Conservation (phyloP, 2,113 vertebrate genomes). For the Sorex fumeus region DNA sequence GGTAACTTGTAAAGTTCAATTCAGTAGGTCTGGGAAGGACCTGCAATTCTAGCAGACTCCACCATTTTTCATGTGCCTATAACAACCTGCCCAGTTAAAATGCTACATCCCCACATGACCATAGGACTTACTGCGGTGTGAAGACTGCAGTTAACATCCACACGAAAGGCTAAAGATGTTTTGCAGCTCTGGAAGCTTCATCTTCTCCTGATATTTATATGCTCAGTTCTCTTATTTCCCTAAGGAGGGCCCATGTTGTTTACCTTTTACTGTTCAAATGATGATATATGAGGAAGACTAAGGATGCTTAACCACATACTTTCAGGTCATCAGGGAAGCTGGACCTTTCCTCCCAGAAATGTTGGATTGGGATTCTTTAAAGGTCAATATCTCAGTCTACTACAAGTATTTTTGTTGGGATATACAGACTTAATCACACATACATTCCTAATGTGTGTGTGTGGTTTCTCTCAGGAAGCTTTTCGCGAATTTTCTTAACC, state of each 20-base stretch:
- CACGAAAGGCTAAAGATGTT: background rate
- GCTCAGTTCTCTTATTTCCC: slow-evolving; percentile 31
- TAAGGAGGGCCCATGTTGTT: slow-evolving; percentile 15
- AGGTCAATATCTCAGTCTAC: background rate
- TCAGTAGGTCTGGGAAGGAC: background rate
- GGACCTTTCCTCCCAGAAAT: background rate
- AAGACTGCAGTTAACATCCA: background rate
- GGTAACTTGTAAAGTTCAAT: background rate
- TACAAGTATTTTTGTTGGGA: background rate
- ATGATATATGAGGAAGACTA: background rate
- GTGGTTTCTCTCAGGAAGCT: background rate
- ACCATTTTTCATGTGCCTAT: background rate
- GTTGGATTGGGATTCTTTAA: slow-evolving; percentile 30
- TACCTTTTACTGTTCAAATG: background rate
- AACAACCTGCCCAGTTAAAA: background rate
- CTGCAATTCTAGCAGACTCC: background rate
- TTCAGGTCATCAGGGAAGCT: background rate
- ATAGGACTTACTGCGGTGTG: background rate
- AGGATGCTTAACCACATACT: background rate
- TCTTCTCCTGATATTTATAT: slow-evolving; percentile 23
- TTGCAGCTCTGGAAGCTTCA: background rate
- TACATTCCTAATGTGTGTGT: too few species aligned
- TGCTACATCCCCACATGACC: background rate
- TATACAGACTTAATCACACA: background rate
- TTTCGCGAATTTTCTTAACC: background rate